phyloP scores from a whole-genome alignment of 37 sponge, comb jelly and placozoan genomes.

The Cladorhizidae sp. region DNA sequence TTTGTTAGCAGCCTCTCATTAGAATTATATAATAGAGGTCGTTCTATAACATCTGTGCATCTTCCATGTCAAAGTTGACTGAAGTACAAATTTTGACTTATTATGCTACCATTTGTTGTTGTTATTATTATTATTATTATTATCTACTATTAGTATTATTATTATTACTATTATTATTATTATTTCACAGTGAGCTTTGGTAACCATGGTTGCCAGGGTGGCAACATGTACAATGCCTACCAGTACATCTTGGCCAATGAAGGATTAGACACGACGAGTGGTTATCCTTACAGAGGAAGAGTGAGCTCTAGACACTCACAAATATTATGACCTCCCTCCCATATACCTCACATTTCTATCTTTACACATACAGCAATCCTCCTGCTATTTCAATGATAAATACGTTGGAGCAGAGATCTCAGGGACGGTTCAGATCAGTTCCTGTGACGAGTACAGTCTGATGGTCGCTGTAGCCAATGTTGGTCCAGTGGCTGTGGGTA shows the following conservation, averaged over 20 bases:
- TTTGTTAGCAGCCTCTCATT: too few relatives aligned
- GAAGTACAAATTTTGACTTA: too few relatives aligned
- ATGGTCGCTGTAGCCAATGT: conserved; percentile 40
- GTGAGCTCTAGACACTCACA: conserved; percentile 13
- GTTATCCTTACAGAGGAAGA: conserved; percentile 75
- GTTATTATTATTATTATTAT: too few relatives aligned
- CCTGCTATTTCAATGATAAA: conserved; percentile 12
- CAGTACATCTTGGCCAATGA: conserved; percentile 75
- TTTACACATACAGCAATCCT: conserved; percentile 32
- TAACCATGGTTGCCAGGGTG: conserved; percentile 88
- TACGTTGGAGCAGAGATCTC: conserved; percentile 30
- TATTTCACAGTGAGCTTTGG: conserved; percentile 51
- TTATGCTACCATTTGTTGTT: too few relatives aligned
- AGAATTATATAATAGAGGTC: too few relatives aligned
- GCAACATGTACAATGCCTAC: conserved; percentile 69
- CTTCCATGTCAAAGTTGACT: too few relatives aligned
- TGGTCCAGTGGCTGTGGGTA: conserved; percentile 52
- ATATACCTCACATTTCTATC: background rate
- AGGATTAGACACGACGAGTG: conserved; percentile 67
- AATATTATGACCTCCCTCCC: conserved; percentile 1
- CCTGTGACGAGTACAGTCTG: conserved; percentile 35
- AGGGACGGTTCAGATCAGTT: conserved; percentile 17
- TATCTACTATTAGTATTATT: too few relatives aligned
- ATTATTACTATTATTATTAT: too few relatives aligned
- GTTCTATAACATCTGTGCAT: too few relatives aligned